Percentiles rank a stretch among this genome's conserved stretches.
Conservation (phyloP, 2,797 vertebrate species). For the Semotilus atromaculatus region DNA sequence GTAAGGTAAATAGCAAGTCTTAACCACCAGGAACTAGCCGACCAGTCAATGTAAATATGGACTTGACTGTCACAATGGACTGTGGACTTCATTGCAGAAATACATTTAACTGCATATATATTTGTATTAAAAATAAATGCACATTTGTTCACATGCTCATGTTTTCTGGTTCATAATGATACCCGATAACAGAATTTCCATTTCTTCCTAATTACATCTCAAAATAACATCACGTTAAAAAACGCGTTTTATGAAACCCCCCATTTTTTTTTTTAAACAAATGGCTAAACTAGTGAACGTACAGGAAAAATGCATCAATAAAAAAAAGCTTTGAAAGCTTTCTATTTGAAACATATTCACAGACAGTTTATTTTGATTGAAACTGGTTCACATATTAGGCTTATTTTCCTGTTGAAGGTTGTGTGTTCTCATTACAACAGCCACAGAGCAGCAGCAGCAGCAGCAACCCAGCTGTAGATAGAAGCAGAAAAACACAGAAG, state of each 20-base stretch:
- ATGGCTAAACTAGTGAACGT: background rate
- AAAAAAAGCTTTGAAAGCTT: constrained; percentile 52
- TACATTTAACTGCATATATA: background rate
- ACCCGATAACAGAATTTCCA: background rate
- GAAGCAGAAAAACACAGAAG: constrained; percentile 82
- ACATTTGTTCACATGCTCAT: background rate
- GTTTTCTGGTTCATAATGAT: background rate
- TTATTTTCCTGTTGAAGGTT: constrained; percentile 78
- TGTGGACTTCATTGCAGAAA: background rate
- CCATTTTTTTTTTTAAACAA: background rate
- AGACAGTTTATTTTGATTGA: constrained; percentile 98
- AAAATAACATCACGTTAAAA: background rate
- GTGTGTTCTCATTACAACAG: constrained; percentile 87
- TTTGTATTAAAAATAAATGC: background rate
- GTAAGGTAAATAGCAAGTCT: background rate
- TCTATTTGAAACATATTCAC: constrained; percentile 88
- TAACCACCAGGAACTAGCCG: background rate
- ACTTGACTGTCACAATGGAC: no score
- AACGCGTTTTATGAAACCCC: background rate
- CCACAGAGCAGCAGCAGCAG: constrained; percentile 88
- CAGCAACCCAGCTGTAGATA: constrained; percentile 86
- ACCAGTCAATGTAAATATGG: background rate
- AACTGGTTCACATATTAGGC: constrained; percentile 95
- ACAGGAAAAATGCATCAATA: constrained; percentile 30
- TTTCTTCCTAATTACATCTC: background rate